Percentiles rank a stretch among this genome's conserved stretches.
Evolutionary conservation across 2,888 invertebrate species (phyloP).

Genomic region (Lumbricus terrestris): DNA sequence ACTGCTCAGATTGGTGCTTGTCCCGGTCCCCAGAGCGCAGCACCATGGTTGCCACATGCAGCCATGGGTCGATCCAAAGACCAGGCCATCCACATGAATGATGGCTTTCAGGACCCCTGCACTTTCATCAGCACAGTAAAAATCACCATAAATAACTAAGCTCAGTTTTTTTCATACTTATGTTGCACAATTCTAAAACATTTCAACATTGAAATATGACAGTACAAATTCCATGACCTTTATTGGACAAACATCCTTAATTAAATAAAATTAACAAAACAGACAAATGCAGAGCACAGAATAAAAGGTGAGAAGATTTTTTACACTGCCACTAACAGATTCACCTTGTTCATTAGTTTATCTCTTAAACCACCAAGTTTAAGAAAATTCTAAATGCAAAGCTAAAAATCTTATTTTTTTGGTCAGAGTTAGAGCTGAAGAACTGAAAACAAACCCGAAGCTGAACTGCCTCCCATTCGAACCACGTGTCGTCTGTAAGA

Average conservation of each 20-base stretch:
- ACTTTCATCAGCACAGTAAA: constrained; percentile 20
- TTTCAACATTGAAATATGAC: background rate
- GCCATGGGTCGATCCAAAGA: background rate
- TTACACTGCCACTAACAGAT: background rate
- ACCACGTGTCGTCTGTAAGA: constrained; percentile 45
- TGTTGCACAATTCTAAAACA: background rate
- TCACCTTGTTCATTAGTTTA: background rate
- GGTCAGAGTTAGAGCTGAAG: background rate
- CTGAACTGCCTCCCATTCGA: constrained; percentile 51
- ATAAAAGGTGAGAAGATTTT: background rate
- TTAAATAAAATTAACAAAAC: background rate
- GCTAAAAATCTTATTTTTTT: background rate
- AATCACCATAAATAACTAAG: background rate
- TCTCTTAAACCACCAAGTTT: background rate
- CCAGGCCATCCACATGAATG: constrained; percentile 15
- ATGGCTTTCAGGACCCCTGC: constrained; percentile 20
- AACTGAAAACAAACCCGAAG: constrained; percentile 43
- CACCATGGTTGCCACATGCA: constrained; percentile 16
- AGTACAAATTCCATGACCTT: too few relatives aligned
- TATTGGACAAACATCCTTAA: too few relatives aligned
- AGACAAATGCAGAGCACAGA: too few relatives aligned
- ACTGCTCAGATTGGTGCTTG: background rate
- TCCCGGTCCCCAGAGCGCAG: background rate
- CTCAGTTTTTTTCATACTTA: background rate
- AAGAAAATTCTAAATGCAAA: background rate